Conservation (phyloP, 2,797 vertebrate genomes). For the Pipistrellus kuhlii region DNA sequence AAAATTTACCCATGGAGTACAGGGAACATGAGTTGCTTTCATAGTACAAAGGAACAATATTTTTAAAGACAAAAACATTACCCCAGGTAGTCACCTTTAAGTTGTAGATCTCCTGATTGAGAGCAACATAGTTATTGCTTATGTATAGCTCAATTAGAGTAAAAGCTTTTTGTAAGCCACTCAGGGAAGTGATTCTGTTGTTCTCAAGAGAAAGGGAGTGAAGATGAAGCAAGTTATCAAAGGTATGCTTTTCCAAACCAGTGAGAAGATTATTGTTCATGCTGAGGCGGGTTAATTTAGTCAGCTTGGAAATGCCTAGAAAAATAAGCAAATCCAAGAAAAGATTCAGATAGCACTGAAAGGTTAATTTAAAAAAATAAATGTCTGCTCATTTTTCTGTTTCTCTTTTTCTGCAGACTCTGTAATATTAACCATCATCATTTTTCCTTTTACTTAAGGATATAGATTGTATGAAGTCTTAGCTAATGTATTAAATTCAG, state of each 20-base stretch:
- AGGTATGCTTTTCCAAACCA: slow-evolving; percentile 86
- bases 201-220: slow-evolving; percentile 92
- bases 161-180: slow-evolving; percentile 89
- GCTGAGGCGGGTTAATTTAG: slow-evolving; percentile 89
- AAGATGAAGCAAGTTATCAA: slow-evolving; percentile 90
- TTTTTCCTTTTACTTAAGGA: slow-evolving; percentile 38
- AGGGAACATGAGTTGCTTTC: neutral
- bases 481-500: slow-evolving; percentile 10
- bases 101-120: slow-evolving; percentile 91
- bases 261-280: slow-evolving; percentile 91
- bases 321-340: slow-evolving; percentile 73
- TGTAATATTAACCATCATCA: neutral
- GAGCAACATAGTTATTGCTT: slow-evolving; percentile 91
- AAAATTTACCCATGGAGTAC: neutral
- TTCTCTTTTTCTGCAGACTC: neutral
- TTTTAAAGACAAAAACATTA: slow-evolving; percentile 42
- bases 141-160: slow-evolving; percentile 92
- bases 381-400: neutral
- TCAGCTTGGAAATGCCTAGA: slow-evolving; percentile 90
- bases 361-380: slow-evolving; percentile 51
- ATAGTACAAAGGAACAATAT: slow-evolving; percentile 5
- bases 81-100: slow-evolving; percentile 89
- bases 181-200: slow-evolving; percentile 91
- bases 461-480: neutral
- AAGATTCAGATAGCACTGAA: slow-evolving; percentile 38